Base-by-base conservation (phyloP, 2,888 invertebrate genomes). In the Eupithecia subumbrata region DNA sequence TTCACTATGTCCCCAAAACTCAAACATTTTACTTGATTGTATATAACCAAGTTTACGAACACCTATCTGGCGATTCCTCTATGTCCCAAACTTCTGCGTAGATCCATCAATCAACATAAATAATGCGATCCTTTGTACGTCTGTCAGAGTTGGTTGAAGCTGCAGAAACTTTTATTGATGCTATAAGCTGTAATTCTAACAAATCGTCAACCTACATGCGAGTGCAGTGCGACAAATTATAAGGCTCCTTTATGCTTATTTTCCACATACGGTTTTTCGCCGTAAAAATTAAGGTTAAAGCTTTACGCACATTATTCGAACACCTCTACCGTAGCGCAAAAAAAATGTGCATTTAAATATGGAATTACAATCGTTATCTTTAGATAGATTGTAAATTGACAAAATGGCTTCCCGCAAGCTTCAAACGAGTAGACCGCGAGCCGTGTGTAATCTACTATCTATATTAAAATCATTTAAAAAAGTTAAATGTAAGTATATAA, bases 191-290 rank as follows among this genome's bases (percentile, higher is more conserved):
- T 81, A 82, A 81, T 79, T 81, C 77, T 81, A 81, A 80, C 82
- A 84, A 83, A 86, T 82, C 82, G 86, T 83, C 83, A 85, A 86
- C 84, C 85, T 81, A 80, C 80, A 77, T 75, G 79, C 63, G 79
- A 80, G 79, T 82, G 56, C 56, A 75, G 71, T 73, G 18, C 16
- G 1, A 52, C 71, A 66, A 69, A 79, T 25, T 22, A 12, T 8
- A 25, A 45, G 68, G 68, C 14, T 43, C 45, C 16, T 16, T 43
- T 8, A 40, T 5, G 34, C 40, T 9, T 8, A 8, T 9, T 40
- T 8, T 40, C 40, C 40, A 40, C 9, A 40, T 40, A 40, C 40
- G 40, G 40, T 40, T 40, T 9, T 40, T 37, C 5, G 8, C 11
- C 40, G 40, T 40, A 40, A 40, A 40, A 40, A 40, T 40, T 7